Evolutionary conservation across 1,140 invertebrate genomes (phyloP).

Genomic region (Tetramorium simillimum): DNA sequence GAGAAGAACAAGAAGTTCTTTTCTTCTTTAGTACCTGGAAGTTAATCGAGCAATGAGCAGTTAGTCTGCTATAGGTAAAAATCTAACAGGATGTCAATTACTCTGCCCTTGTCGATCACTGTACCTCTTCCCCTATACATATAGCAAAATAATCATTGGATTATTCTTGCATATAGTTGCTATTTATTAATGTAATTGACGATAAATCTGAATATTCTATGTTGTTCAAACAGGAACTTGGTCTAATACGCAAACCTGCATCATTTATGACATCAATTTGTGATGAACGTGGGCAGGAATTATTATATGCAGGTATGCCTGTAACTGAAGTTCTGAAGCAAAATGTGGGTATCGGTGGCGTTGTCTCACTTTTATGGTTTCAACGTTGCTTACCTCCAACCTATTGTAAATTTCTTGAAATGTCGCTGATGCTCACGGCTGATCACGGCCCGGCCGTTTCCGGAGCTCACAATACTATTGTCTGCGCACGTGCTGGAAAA

Average conservation of each 20-base stretch:
- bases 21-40: too few species aligned
- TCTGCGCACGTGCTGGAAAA: conserved; percentile 99
- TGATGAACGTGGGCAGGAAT: conserved; percentile 99
- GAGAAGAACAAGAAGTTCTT: too few species aligned
- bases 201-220: background rate
- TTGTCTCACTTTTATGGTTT: conserved; percentile 99
- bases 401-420: conserved; percentile 99
- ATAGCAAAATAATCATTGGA: too few species aligned
- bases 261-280: conserved; percentile 99
- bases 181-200: background rate
- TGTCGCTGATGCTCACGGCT: conserved; percentile 99
- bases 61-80: too few species aligned
- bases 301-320: conserved; percentile 99
- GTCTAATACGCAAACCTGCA: conserved; percentile 98
- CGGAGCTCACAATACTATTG: conserved; percentile 99
- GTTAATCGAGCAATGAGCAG: too few species aligned
- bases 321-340: conserved; percentile 97
- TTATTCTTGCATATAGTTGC: too few species aligned
- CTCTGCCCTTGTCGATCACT: too few species aligned
- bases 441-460: conserved; percentile 99
- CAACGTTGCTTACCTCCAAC: conserved; percentile 97
- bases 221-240: conserved; percentile 91
- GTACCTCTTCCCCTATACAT: too few species aligned
- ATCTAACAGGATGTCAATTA: too few species aligned
- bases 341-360: conserved; percentile 98